Evolutionary conservation across 2,797 vertebrate genomes (phyloP), one percentile per base, ranked within the genome.

Genomic region (Pachyuromys duprasi): DNA sequence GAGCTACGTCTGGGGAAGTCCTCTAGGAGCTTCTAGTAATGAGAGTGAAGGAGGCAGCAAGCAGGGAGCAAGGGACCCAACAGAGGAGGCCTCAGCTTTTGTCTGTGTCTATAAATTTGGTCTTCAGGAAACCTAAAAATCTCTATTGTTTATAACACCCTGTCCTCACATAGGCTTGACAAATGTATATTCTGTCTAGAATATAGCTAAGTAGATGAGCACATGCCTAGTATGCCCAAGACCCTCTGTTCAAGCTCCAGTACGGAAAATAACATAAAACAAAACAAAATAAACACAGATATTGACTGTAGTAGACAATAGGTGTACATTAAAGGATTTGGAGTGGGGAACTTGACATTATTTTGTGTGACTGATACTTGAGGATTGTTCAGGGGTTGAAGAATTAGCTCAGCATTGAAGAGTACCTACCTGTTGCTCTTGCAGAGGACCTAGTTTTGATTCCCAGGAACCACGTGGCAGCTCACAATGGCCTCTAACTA

Each of bases 151-250:
- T n/a, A 55, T 75, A 84, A 69, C 76, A 80, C 31, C 65, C 36
- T 28, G 65, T 11, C 70, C 15, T 70, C 45, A 60, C 33, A 92
- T 17, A 72, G 75, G 17, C 84, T 95, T 90, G n/a, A 49, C n/a
- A 92, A 96, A 80, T n/a, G 81, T n/a, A 49, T 60, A 2, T 39
- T 93, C 33, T 72, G 53, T n/a, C n/a, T n/a, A n/a, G n/a, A n/a
- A n/a, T n/a, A n/a, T n/a, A n/a, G n/a, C n/a, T n/a, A n/a, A n/a
- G n/a, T n/a, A n/a, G n/a, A n/a, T n/a, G n/a, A n/a, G n/a, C n/a
- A n/a, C n/a, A n/a, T n/a, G n/a, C n/a, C n/a, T n/a, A n/a, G 53
- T 55, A 55, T 60, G 31, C 36, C 86, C 18, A 24, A 75, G 55
- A 55, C 36, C 36, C 55, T 45, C 18, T 26, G 24, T 42, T 75